These are phyloP conservation scores for Cheilosia scutellata DNA, from an alignment of 2,888 invertebrate genomes.

Conservation along the genomic window DNA sequence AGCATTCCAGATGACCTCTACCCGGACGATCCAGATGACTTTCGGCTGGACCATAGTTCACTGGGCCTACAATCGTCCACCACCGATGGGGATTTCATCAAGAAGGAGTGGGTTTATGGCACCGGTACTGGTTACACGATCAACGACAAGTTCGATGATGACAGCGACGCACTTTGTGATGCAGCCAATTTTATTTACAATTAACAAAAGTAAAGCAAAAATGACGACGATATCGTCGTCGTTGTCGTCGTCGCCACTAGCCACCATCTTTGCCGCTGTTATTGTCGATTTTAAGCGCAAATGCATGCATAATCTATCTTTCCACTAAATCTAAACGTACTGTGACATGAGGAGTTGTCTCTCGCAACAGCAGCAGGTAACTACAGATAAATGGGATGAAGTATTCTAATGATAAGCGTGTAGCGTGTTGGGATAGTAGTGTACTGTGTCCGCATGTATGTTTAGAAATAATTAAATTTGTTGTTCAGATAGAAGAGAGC, in stretches of 20 bases:
- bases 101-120: constrained; percentile 84
- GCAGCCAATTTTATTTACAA: constrained; percentile 83
- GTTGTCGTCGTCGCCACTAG: constrained; percentile 10
- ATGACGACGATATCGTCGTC: constrained; percentile 7
- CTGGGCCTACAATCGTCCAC: constrained; percentile 83
- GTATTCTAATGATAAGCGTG: constrained; percentile 33
- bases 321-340: constrained; percentile 70
- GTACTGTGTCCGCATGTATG: constrained; percentile 16
- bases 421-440: constrained; percentile 33
- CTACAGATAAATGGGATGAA: constrained; percentile 73
- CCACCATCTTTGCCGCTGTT: constrained; percentile 11
- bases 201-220: constrained; percentile 77
- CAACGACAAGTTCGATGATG: constrained; percentile 83
- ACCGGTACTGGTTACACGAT: constrained; percentile 82
- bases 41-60: constrained; percentile 83
- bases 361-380: constrained; percentile 71
- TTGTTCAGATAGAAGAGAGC: constrained; percentile 44
- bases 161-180: constrained; percentile 83
- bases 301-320: constrained; percentile 68
- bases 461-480: constrained; percentile 1
- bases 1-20: constrained; percentile 83
- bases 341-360: constrained; percentile 70
- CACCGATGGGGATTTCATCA: constrained; percentile 83
- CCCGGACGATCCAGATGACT: constrained; percentile 83
- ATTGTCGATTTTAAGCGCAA: constrained; percentile 67